phyloP scores from a whole-genome alignment of 2,888 invertebrate genomes.

The Stenodema calcarata region DNA sequence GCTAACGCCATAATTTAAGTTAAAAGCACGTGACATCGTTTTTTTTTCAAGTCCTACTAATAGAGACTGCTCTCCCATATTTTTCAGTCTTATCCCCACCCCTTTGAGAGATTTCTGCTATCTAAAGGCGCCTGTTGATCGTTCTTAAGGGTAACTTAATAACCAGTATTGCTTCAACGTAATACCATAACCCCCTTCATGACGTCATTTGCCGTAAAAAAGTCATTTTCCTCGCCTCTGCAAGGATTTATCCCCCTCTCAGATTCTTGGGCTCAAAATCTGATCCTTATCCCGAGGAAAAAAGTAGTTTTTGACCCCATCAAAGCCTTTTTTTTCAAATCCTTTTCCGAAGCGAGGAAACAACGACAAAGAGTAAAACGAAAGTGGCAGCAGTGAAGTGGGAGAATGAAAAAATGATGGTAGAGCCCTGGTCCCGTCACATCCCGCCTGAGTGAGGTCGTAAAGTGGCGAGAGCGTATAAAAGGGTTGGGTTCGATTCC shows the following conservation, averaged over 20 bases:
- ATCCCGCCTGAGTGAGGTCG: background rate
- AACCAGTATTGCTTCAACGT: no score
- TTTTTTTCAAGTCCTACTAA: no score
- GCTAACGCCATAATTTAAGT: no score
- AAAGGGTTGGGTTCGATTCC: conserved; percentile 3
- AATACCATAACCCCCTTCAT: background rate
- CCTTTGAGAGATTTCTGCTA: no score
- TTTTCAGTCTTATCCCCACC: no score
- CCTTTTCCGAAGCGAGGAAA: background rate
- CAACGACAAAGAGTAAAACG: background rate
- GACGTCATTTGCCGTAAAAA: background rate
- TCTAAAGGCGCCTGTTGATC: no score
- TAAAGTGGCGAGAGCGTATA: conserved; percentile 5
- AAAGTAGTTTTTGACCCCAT: background rate
- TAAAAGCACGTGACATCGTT: no score
- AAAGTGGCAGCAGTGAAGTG: conserved; percentile 3
- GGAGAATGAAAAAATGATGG: conserved; percentile 10
- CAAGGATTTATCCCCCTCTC: background rate
- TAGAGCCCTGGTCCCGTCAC: background rate
- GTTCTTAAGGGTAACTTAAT: no score
- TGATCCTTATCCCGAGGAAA: background rate
- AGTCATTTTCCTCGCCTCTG: background rate
- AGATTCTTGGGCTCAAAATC: background rate
- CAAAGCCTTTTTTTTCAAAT: background rate
- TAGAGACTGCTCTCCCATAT: no score